These are phyloP conservation scores for Eretmochelys imbricata DNA, from an alignment of 2,113 vertebrate species.

Conservation along the genomic window DNA sequence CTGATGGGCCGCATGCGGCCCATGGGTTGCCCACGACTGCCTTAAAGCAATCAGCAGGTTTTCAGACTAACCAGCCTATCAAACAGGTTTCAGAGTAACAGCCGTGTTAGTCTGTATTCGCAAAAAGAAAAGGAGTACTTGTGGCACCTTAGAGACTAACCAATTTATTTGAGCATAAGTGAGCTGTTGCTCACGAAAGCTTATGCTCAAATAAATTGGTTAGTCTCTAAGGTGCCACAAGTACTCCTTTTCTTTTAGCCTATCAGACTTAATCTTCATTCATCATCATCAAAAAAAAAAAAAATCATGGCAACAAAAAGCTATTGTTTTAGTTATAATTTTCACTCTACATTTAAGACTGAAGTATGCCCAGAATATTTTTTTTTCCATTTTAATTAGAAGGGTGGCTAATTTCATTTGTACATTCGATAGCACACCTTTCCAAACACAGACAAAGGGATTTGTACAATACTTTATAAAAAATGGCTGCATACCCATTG, in stretches of 20 bases:
- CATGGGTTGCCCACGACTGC: no score
- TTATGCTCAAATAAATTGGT: no score
- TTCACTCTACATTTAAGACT: neutral
- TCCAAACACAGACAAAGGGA: neutral
- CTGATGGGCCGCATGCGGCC: no score
- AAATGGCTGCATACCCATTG: neutral
- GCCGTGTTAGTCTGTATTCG: no score
- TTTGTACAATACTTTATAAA: neutral
- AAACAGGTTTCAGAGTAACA: neutral
- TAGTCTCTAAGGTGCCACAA: no score
- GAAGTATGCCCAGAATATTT: neutral
- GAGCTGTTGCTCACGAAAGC: no score
- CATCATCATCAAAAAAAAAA: neutral
- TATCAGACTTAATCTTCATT: neutral
- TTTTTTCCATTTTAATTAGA: neutral
- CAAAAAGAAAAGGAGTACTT: no score
- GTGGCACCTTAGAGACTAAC: no score
- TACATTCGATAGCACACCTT: neutral
- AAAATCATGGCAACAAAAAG: neutral
- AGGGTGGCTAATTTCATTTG: accelerated
- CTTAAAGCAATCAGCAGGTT: neutral
- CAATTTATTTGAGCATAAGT: no score
- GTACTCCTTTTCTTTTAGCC: neutral
- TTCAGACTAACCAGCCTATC: neutral
- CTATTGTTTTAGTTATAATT: neutral